Evolutionary conservation across 2,113 vertebrate species (phyloP).

Genomic region (Clarias magur): DNA sequence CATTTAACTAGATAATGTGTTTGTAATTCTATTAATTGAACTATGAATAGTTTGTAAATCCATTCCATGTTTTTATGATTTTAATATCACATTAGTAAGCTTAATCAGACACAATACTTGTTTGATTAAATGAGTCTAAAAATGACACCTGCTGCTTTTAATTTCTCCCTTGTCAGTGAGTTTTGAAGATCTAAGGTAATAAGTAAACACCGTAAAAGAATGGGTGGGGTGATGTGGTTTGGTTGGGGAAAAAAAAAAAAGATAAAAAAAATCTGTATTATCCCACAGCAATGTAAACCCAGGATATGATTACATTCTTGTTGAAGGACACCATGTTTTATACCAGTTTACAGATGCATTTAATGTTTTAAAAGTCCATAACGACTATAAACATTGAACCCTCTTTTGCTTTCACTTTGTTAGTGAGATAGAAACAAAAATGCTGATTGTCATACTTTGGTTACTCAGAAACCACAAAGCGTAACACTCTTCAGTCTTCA

Average conservation of each 20-base stretch:
- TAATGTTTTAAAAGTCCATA: neutral
- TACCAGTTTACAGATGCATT: neutral
- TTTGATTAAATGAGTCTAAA: neutral
- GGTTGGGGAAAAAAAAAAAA: too few relatives aligned
- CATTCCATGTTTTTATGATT: neutral
- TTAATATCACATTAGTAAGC: neutral
- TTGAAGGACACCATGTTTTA: neutral
- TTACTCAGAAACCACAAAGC: neutral
- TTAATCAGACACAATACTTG: neutral
- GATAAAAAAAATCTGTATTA: too few relatives aligned
- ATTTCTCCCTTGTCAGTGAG: neutral
- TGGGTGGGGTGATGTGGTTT: neutral
- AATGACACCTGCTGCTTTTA: neutral
- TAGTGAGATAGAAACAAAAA: neutral
- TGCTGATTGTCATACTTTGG: neutral
- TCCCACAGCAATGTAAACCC: neutral
- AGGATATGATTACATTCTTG: neutral
- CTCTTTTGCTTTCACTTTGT: slow-evolving; percentile 4
- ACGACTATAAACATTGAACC: neutral
- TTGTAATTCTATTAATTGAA: neutral
- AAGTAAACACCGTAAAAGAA: neutral
- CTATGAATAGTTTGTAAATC: too few relatives aligned
- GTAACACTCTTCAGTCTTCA: neutral
- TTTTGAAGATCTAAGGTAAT: neutral
- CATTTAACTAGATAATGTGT: neutral